Base-by-base conservation (phyloP, 2,888 invertebrate species). In the Andrena dorsata region DNA sequence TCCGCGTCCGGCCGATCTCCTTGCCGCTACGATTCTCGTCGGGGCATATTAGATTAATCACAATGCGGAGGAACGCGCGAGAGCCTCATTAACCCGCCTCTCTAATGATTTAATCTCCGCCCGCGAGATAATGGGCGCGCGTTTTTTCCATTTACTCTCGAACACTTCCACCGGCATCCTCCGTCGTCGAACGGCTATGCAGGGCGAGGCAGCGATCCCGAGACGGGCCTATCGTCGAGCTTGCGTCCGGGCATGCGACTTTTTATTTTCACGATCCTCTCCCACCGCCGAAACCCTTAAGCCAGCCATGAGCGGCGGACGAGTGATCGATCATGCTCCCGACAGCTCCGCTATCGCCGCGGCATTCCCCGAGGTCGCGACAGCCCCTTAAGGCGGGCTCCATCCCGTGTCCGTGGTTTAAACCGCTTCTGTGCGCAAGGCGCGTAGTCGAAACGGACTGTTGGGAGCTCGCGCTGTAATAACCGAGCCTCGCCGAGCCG, bases 391-490 rank as follows among this genome's bases (percentile, higher is more conserved):
- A 85, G 51, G 35, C 30, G n/a, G n/a, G 51, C 58, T 69, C 28
- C 49, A 58, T 71, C 58, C 58, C 26, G 68, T 65, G 49, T 74
- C 35, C 41, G 51, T 28, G 53, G 10, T 47, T 74, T 35, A 64
- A 66, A 77, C 66, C 74, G 82, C 86, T 86, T 81, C 87, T 79
- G 85, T 76, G 83, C 73, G 58, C 80, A 49, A 71, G 66, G 66
- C 74, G 74, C 72, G 56, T 49, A 53, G 68, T 68, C 79, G 75
- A 77, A 80, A 87, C 69, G 79, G 77, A 51, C 81, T 82, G 81
- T 77, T 61, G 74, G 41, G 84, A 85, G 76, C 81, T 84, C 77
- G 80, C 77, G 77, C 84, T 65, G 83, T 86, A 86, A 88, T 80
- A 88, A 88, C 82, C 72, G 80, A 81, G 81, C 63, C 71, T 61